phyloP scores from a whole-genome alignment of 2,113 vertebrate genomes.

The Carlito syrichta region DNA sequence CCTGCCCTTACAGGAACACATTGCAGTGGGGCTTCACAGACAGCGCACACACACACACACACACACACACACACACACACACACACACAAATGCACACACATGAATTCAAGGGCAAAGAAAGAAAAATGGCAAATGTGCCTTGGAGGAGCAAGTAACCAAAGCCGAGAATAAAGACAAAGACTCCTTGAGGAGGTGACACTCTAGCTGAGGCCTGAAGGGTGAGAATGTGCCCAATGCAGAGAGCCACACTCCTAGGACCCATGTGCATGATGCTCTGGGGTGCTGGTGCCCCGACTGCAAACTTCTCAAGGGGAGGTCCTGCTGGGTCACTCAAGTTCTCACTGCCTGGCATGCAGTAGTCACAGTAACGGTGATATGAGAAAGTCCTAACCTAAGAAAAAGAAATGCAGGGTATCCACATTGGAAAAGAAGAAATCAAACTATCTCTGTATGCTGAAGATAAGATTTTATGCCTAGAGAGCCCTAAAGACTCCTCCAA shows the following conservation, averaged over 20 bases:
- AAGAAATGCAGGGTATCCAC: no score
- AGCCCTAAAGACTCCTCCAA: no score
- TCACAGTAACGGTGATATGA: background rate
- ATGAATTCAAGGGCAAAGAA: background rate
- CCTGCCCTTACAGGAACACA: background rate
- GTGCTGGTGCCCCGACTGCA: background rate
- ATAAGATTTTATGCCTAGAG: no score
- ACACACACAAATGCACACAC: background rate
- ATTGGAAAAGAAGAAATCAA: no score
- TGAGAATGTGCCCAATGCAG: background rate
- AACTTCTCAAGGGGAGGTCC: background rate
- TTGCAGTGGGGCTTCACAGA: background rate
- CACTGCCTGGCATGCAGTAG: background rate
- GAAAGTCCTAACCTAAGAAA: no score
- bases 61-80: background rate
- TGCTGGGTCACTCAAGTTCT: background rate
- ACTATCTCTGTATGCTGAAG: no score
- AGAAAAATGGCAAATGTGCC: background rate
- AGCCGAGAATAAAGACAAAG: background rate
- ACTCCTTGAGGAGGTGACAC: background rate
- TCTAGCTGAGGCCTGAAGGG: background rate
- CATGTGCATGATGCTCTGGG: rapidly evolving
- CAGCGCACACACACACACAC: no score
- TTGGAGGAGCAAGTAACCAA: background rate
- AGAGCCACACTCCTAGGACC: background rate